These are phyloP conservation scores for Halocaridina rubra DNA, from an alignment of 2,888 invertebrate species.

Conservation along the genomic window DNA sequence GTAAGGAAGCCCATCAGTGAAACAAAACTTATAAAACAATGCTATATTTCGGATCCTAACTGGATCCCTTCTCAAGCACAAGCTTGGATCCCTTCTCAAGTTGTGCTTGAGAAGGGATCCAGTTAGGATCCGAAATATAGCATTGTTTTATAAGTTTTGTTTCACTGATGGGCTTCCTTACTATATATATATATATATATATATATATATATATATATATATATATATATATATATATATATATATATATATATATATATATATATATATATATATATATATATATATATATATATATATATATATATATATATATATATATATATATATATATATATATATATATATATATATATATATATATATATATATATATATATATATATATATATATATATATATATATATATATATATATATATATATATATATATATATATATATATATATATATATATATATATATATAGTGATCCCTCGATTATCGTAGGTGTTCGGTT, in stretches of 20 bases:
- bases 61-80: no score
- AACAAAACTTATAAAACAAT: no score
- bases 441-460: not conserved
- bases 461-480: not conserved
- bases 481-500: no score
- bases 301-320: not conserved
- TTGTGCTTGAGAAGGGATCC: no score
- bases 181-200: slow-evolving; percentile 13
- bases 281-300: slow-evolving; percentile 24
- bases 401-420: slow-evolving; percentile 22
- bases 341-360: slow-evolving; percentile 24
- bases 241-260: slow-evolving; percentile 9
- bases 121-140: no score
- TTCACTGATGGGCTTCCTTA: no score
- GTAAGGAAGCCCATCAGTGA: no score
- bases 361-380: slow-evolving; percentile 32
- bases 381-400: slow-evolving; percentile 28
- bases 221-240: slow-evolving; percentile 5
- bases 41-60: no score
- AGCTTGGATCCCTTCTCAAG: no score
- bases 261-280: not conserved
- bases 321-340: not conserved
- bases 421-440: slow-evolving; percentile 22
- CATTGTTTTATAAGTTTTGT: no score
- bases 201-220: not conserved